Base-by-base conservation (phyloP, 1,140 invertebrate genomes). In the Heterodera carotae region DNA sequence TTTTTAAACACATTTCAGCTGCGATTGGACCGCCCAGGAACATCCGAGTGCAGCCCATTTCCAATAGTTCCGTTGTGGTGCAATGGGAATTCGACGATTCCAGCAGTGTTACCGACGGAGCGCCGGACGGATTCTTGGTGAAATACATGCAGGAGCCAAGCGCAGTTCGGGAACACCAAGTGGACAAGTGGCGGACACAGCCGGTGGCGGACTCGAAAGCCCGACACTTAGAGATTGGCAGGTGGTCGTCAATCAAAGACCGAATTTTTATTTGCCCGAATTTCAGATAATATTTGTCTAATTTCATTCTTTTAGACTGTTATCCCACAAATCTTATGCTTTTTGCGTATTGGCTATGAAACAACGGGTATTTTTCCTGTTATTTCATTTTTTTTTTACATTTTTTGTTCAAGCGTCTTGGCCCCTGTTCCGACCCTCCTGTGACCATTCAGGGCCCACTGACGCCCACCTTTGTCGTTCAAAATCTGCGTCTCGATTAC, bases 261-360 rank as follows among this genome's bases (percentile, higher is more conserved):
- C n/a, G n/a, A 43, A 43, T 43, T 43, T 43, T 12, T 43, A 43
- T 43, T 12, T 43, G 6, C 39, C 6, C 3, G 10, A 39, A 43
- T 31, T 25, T 2, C 2, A n/a, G 2, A 22, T n/a, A n/a, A 15
- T 70, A n/a, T 56, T 56, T n/a, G 3, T 39, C n/a, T 31, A 18
- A 43, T 29, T 43, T 48, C 18, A 56, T 39, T 39, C 48, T 71
- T 53, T 36, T 22, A 62, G 84, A 64, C 68, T 86, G 36, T 69
- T 73, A 39, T 43, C 78, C 2, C 76, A 84, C 48, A 87, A 86
- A 73, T 81, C 85, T 18, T 88, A 86, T 66, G 86, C 85, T 34
- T 86, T 86, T 66, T 86, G 85, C 80, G 86, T 86, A 12, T 66
- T 87, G 60, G 84, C 85, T 12, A 81, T 88, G 62, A 87, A 87